These are phyloP conservation scores for Enoplosus armatus DNA, from an alignment of 2,797 vertebrate species.

Conservation along the genomic window DNA sequence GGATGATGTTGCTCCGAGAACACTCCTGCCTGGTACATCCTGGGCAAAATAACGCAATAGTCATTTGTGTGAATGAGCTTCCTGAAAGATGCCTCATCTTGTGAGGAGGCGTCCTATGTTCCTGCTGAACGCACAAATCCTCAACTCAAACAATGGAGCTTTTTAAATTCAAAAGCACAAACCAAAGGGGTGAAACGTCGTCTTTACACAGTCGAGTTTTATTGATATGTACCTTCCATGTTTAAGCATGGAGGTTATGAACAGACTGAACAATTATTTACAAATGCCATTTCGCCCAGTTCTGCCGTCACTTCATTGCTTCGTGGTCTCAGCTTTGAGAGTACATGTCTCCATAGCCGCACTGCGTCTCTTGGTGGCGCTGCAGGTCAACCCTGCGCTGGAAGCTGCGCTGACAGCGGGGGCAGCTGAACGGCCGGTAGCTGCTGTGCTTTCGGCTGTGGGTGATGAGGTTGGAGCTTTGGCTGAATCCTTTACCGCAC, in stretches of 20 bases:
- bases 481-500: conserved; percentile 89
- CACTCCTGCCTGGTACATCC: background rate
- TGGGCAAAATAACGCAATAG: conserved; percentile 8
- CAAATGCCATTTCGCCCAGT: background rate
- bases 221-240: background rate
- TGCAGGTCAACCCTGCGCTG: conserved; percentile 84
- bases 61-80: conserved; percentile 4
- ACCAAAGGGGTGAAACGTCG: background rate
- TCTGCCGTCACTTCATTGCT: background rate
- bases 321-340: conserved; percentile 40
- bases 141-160: background rate
- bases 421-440: conserved; percentile 83
- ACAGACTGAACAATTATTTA: conserved; percentile 15
- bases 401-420: conserved; percentile 78
- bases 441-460: conserved; percentile 87
- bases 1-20: background rate
- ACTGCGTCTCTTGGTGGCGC: conserved; percentile 82
- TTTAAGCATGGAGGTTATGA: background rate
- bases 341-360: conserved; percentile 44
- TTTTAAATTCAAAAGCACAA: conserved; percentile 4
- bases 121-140: background rate
- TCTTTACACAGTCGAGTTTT: conserved; percentile 26
- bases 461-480: conserved; percentile 90
- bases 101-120: background rate
- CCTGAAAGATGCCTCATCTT: background rate